Evolutionary conservation across 2,797 vertebrate genomes (phyloP), one percentile per base, ranked within the genome.

Genomic region (Xenops minutus): DNA sequence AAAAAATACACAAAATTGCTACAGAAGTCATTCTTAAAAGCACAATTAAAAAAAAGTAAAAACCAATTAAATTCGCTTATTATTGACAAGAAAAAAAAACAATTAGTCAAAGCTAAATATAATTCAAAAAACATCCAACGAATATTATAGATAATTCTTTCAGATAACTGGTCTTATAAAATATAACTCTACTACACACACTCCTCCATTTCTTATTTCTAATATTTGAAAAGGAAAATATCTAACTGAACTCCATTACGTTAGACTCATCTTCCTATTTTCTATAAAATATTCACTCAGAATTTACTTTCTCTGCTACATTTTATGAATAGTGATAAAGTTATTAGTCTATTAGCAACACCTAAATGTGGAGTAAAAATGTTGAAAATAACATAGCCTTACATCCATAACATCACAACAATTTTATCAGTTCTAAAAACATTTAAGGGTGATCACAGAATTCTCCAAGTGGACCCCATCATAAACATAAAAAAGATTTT

Each of bases 41-140:
- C 6, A 66, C 7, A 61, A n/a, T 61, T 54, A 10, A 29, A 85
- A 85, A 32, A 66, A 83, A 77, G 6, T 32, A 26, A 88, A 66
- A 62, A 26, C 2, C 1, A 4, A 4, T 71, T 18, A 67, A 59
- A 63, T 74, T 49, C 81, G 0, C 32, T 69, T 71, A 41, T 68
- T 85, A 32, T 51, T 68, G 7, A 4, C 26, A 61, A 52, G 34
- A 51, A 89, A 64, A 87, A 20, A 64, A 81, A 54, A 74, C 58
- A 21, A 11, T 5, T 2, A 51, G 6, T 51, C 69, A 27, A 83
- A 81, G 7, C 2, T 44, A 49, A 80, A 80, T 71, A 64, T 46
- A 9, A 54, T 54, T 75, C 0, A n/a, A 37, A 92, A 62, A 52
- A 3, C 9, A 0, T 51, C 1, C 19, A 44, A 4, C 56, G 19